Evolutionary conservation across 2,113 vertebrate genomes (phyloP), one percentile per base, ranked within the genome.

Genomic region (Cephalopterus ornatus): DNA sequence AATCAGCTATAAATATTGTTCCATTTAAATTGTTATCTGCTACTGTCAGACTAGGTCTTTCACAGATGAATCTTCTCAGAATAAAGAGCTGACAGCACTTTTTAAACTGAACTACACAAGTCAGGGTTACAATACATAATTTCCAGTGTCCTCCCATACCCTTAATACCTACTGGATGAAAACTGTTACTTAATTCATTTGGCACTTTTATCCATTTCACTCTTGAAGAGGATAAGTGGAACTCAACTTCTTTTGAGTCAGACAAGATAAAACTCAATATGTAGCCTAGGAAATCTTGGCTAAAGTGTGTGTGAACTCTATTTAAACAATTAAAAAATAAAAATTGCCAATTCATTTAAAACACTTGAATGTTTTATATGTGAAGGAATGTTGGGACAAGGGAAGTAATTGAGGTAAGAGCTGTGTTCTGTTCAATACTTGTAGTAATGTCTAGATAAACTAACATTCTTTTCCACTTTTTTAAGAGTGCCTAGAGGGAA

Each of bases 1-100:
- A 81, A 53, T 20, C 63, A 76, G 27, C 81, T 94, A 85, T 73
- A 91, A 88, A 95, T 88, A 72, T 90, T 85, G 11, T 52, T 94
- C 75, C 8, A 71, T 77, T 95, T 52, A 80, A 89, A 59, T 74
- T 86, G 65, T 93, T 62, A 94, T 47, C 62, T 93, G 19, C 22
- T 66, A 26, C 86, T 94, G 71, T 95, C 62, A 89, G 28, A 83
- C 46, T 70, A 71, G 30, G 33, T 55, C 47, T 97, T 94, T 85
- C 46, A 68, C 50, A 83, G 76, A 81, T 50, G 4, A 89, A 53
- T 42, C 85, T 93, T 86, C 88, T 88, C 53, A 95, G 24, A 92
- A 90, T 73, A 91, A 95, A 89, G 35, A 50, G 14, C 37, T 66
- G 74, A 70, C 59, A 85, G 28, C 26, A 73, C 37, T 85, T 90